phyloP scores from a whole-genome alignment of 2,113 vertebrate genomes.

The Bos javanicus region DNA sequence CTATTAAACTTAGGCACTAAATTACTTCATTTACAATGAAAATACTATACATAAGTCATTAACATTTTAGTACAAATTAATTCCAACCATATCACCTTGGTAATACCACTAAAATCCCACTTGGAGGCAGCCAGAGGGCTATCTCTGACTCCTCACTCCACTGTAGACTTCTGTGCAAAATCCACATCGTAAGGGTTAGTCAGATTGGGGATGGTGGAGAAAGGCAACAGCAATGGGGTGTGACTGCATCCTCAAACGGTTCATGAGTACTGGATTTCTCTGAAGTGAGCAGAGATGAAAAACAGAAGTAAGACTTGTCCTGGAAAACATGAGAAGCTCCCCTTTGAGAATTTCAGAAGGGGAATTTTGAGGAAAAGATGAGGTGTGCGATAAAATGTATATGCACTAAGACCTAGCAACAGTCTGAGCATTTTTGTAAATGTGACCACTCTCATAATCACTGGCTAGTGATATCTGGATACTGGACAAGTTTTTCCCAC shows the following conservation, averaged over 20 bases:
- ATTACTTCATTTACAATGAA: not conserved
- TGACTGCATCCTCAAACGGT: not conserved
- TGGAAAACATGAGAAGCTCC: not conserved
- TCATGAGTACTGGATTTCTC: not conserved
- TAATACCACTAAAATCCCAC: not conserved
- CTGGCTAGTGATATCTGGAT: not conserved
- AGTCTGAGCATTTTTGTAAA: not conserved
- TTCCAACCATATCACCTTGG: not conserved
- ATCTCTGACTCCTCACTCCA: not conserved
- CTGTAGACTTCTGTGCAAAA: not conserved
- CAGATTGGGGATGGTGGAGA: not conserved
- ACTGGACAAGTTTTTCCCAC: not conserved
- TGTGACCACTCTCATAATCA: not conserved
- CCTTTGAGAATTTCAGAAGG: not conserved
- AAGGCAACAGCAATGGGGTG: not conserved
- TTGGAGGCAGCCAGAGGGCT: not conserved
- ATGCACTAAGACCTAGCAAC: not conserved
- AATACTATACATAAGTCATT: not conserved
- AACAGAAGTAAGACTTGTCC: not conserved
- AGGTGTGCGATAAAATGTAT: not conserved
- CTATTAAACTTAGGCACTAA: not conserved
- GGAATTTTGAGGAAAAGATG: not conserved
- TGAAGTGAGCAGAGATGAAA: not conserved
- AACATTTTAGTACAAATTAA: constrained; percentile 30
- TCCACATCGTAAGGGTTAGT: not conserved